Evolutionary conservation across 2,888 invertebrate genomes (phyloP).

Genomic region (Trissoscelio sp.): DNA sequence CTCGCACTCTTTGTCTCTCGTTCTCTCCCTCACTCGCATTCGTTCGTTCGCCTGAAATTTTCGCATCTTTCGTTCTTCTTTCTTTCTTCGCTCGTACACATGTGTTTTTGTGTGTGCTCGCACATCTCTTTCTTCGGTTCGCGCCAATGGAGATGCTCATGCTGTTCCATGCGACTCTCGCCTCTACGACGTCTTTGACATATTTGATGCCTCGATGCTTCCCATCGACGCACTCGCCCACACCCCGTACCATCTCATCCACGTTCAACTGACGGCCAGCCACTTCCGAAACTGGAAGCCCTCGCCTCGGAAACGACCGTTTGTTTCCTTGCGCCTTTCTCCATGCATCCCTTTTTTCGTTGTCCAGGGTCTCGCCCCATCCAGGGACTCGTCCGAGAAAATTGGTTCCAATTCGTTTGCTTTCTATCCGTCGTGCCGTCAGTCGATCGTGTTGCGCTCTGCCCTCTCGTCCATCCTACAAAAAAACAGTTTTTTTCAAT

Average conservation of each 20-base stretch:
- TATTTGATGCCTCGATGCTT: slow-evolving; percentile 57
- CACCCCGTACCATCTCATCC: slow-evolving; percentile 47
- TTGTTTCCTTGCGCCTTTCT: slow-evolving; percentile 62
- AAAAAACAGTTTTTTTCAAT: slow-evolving; percentile 41
- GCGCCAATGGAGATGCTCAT: slow-evolving; percentile 53
- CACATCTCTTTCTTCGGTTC: slow-evolving; percentile 51
- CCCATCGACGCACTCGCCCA: slow-evolving; percentile 39
- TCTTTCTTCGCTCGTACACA: slow-evolving; percentile 22
- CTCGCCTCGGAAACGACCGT: slow-evolving; percentile 69
- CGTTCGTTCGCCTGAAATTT: slow-evolving; percentile 10
- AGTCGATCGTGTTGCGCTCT: slow-evolving; percentile 82
- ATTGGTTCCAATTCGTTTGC: slow-evolving; percentile 59
- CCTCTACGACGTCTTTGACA: slow-evolving; percentile 65
- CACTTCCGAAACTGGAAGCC: slow-evolving; percentile 69
- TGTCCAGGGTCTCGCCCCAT: slow-evolving; percentile 64
- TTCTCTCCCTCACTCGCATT: slow-evolving; percentile 14
- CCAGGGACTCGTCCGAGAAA: slow-evolving; percentile 55
- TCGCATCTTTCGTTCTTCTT: slow-evolving; percentile 19
- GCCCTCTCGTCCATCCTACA: slow-evolving; percentile 83
- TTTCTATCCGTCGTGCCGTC: slow-evolving; percentile 77
- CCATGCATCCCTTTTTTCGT: slow-evolving; percentile 65
- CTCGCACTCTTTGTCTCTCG: slow-evolving; percentile 7
- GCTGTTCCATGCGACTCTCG: slow-evolving; percentile 57
- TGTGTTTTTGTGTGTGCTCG: slow-evolving; percentile 26
- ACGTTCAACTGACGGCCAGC: slow-evolving; percentile 70